A percentile compares a stretch with the other conserved stretches of the same genome.
Evolutionary conservation across 2,888 invertebrate genomes (phyloP).

Genomic region (Ornithoptera alexandrae): DNA sequence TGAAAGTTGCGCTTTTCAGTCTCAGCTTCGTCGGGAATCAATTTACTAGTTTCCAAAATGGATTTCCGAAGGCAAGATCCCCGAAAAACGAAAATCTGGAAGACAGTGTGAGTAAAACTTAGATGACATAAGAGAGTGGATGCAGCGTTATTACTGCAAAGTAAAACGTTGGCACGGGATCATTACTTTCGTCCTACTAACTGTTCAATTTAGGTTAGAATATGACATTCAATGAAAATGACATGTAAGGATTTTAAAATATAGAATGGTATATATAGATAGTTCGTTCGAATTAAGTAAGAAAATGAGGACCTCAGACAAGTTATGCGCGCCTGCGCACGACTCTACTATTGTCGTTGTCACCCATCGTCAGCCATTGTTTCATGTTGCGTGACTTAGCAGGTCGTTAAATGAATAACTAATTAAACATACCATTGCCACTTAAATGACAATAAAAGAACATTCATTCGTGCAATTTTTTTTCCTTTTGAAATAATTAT

Average conservation of each 20-base stretch:
- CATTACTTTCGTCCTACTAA: no score
- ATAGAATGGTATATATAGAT: background rate
- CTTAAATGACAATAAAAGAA: constrained; percentile 15
- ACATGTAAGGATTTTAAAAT: background rate
- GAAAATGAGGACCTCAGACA: constrained; percentile 20
- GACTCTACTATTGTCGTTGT: constrained; percentile 62
- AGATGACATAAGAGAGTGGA: no score
- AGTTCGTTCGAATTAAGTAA: constrained; percentile 3
- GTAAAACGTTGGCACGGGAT: no score
- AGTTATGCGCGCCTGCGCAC: constrained; percentile 62
- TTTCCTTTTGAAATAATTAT: background rate
- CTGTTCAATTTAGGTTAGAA: background rate
- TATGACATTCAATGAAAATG: background rate
- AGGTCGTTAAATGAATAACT: constrained; percentile 59
- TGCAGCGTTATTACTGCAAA: no score
- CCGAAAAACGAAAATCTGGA: no score
- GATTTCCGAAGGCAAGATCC: no score
- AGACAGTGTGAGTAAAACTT: no score
- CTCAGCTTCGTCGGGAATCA: no score
- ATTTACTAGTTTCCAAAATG: no score
- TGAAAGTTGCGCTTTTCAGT: no score
- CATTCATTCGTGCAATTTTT: constrained; percentile 7
- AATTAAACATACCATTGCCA: constrained; percentile 46
- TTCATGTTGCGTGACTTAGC: constrained; percentile 61
- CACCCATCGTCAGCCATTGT: constrained; percentile 63